These are phyloP conservation scores for Pelodytes ibericus DNA, from an alignment of 2,797 vertebrate species.

Conservation along the genomic window DNA sequence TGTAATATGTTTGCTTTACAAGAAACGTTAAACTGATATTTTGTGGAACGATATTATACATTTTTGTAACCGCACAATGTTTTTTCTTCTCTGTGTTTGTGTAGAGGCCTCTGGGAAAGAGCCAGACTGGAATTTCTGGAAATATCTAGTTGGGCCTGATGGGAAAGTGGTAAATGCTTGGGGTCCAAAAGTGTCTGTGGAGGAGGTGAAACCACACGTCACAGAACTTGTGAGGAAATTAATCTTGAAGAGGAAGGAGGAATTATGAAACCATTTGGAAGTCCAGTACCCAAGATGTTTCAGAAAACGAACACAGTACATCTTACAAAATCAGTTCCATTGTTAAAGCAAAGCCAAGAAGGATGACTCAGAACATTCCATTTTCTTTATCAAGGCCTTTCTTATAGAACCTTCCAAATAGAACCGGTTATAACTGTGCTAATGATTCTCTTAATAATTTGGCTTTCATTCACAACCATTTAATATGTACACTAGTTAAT, in stretches of 20 bases:
- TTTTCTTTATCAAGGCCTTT: too few species aligned
- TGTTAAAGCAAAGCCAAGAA: neutral
- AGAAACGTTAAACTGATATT: too few species aligned
- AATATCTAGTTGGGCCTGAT: conserved; percentile 87
- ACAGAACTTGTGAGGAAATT: conserved; percentile 87
- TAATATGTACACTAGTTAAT: too few species aligned
- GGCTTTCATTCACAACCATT: too few species aligned
- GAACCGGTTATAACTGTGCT: neutral
- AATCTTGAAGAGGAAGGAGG: conserved; percentile 90
- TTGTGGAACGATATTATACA: too few species aligned
- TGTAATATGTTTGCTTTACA: too few species aligned
- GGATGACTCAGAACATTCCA: neutral
- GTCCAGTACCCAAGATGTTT: neutral
- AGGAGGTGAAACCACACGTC: conserved; percentile 84
- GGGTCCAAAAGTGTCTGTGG: conserved; percentile 85
- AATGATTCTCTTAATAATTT: neutral
- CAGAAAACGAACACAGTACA: neutral
- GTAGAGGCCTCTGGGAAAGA: conserved; percentile 86
- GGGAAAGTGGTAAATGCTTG: conserved; percentile 87
- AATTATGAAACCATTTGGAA: conserved; percentile 75
- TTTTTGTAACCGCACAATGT: too few species aligned
- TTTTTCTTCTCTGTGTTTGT: conserved; percentile 24
- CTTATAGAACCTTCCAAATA: neutral
- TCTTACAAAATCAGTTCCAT: neutral
- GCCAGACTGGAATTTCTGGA: conserved; percentile 98